A percentile compares a stretch with the other conserved stretches of the same genome.
Conservation (phyloP, 53 echinoderm and acorn worm species). For the Temnopleurus reevesii region DNA sequence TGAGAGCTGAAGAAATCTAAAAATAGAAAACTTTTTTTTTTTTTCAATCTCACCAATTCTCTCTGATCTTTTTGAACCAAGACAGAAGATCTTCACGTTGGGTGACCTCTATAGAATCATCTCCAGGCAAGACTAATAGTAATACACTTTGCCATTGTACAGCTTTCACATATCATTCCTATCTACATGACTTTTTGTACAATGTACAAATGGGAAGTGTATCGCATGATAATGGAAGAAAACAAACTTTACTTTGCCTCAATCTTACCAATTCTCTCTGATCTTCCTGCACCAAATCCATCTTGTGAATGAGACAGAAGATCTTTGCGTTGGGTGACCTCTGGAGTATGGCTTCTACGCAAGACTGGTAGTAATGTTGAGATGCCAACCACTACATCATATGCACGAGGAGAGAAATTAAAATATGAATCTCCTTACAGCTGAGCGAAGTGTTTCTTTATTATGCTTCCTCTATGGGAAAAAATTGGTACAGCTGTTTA, state of each 20-base stretch:
- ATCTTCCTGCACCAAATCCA: constrained; percentile 98
- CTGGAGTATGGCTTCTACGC: constrained; percentile 96
- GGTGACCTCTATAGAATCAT: constrained; percentile 94
- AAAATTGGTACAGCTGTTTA: too few relatives aligned
- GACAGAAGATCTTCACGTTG: constrained; percentile 98
- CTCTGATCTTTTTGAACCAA: constrained; percentile 96
- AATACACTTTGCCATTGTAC: constrained; percentile 99
- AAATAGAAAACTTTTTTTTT: background rate
- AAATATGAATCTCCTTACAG: too few relatives aligned
- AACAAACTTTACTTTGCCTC: background rate
- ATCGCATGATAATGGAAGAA: too few relatives aligned
- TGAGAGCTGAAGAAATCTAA: too few relatives aligned
- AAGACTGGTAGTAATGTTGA: constrained; percentile 99
- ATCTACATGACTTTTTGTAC: too few relatives aligned
- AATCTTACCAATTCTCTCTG: constrained; percentile 87
- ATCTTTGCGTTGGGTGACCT: constrained; percentile 96
- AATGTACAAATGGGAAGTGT: too few relatives aligned
- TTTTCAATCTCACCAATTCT: constrained; percentile 73
- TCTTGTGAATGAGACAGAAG: constrained; percentile 99
- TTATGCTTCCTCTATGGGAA: too few relatives aligned
- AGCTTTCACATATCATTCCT: too few relatives aligned
- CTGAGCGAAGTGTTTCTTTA: too few relatives aligned
- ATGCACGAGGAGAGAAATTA: too few relatives aligned
- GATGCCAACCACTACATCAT: too few relatives aligned
- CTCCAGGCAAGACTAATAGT: constrained; percentile 97